Conservation (phyloP, 2,113 vertebrate genomes). For the Notiomystis cincta region DNA sequence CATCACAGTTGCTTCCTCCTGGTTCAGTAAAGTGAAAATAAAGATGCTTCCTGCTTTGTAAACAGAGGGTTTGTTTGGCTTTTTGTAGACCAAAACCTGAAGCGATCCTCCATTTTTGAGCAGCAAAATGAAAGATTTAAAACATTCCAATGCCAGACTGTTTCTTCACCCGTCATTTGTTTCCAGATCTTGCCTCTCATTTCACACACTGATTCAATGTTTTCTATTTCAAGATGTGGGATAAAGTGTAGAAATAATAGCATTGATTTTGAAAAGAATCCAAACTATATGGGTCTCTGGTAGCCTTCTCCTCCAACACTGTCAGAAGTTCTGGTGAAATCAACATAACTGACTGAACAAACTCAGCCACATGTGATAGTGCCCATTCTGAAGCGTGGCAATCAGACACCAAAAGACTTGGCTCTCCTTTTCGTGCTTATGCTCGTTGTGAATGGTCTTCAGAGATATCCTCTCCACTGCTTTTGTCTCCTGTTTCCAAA, state of each 20-base stretch:
- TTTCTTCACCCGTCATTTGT: slow-evolving; percentile 42
- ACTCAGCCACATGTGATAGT: slow-evolving; percentile 60
- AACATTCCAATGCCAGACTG: slow-evolving; percentile 58
- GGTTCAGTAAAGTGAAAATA: slow-evolving; percentile 67
- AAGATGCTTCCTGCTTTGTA: slow-evolving; percentile 66
- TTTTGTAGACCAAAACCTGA: slow-evolving; percentile 61
- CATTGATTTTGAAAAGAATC: slow-evolving; percentile 51
- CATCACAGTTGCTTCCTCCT: slow-evolving; percentile 74
- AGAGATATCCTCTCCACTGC: slow-evolving; percentile 25
- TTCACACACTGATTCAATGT: slow-evolving; percentile 41
- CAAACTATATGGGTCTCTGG: slow-evolving; percentile 55
- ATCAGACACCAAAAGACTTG: slow-evolving; percentile 60
- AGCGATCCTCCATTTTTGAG: slow-evolving; percentile 60
- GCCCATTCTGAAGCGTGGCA: slow-evolving; percentile 49
- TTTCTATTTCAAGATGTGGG: slow-evolving; percentile 57
- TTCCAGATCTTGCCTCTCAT: slow-evolving; percentile 53
- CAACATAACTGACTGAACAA: slow-evolving; percentile 36
- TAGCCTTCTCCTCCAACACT: slow-evolving; percentile 57
- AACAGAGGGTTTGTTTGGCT: slow-evolving; percentile 66
- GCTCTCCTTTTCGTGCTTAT: slow-evolving; percentile 27
- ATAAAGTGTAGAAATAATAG: slow-evolving; percentile 64
- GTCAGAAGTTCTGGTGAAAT: slow-evolving; percentile 52
- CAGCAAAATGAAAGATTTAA: slow-evolving; percentile 66
- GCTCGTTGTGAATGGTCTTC: slow-evolving; percentile 33
- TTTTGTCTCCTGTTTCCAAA: slow-evolving; percentile 3